These are phyloP conservation scores for Macheiramphus alcinus DNA, from an alignment of 2,113 vertebrate genomes.

Conservation along the genomic window DNA sequence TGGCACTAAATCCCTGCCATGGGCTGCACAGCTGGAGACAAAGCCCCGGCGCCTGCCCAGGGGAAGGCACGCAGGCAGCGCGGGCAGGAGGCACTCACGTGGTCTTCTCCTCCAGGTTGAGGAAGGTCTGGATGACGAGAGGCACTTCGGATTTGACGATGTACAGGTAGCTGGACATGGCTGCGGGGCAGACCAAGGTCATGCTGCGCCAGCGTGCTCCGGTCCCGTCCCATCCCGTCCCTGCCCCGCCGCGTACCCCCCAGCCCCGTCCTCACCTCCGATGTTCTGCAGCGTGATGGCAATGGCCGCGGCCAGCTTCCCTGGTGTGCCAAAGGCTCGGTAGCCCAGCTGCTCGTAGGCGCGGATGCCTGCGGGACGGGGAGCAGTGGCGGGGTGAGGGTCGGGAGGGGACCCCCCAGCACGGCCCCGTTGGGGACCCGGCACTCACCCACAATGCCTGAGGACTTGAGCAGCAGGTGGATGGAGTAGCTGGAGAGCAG, in stretches of 20 bases:
- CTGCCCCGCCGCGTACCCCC: rapidly evolving
- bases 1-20: conserved; percentile 56
- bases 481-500: conserved; percentile 92
- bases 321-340: conserved; percentile 92
- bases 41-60: neutral
- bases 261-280: conserved; percentile 75
- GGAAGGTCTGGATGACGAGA: conserved; percentile 94
- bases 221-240: rapidly evolving
- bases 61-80: neutral
- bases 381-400: neutral
- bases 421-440: rapidly evolving
- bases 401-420: neutral
- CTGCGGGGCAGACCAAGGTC: conserved; percentile 58
- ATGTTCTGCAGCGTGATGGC: conserved; percentile 97
- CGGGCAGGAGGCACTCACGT: conserved; percentile 78
- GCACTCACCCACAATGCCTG: conserved; percentile 91
- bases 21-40: conserved; percentile 54
- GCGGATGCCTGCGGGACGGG: conserved; percentile 79
- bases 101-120: conserved; percentile 80
- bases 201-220: neutral
- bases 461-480: conserved; percentile 92
- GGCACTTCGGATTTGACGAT: conserved; percentile 97
- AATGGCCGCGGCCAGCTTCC: conserved; percentile 91
- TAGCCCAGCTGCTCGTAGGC: conserved; percentile 95
- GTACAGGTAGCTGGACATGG: conserved; percentile 99